Base-by-base conservation (phyloP, 2,888 invertebrate genomes). In the Orthonevra nobilis region DNA sequence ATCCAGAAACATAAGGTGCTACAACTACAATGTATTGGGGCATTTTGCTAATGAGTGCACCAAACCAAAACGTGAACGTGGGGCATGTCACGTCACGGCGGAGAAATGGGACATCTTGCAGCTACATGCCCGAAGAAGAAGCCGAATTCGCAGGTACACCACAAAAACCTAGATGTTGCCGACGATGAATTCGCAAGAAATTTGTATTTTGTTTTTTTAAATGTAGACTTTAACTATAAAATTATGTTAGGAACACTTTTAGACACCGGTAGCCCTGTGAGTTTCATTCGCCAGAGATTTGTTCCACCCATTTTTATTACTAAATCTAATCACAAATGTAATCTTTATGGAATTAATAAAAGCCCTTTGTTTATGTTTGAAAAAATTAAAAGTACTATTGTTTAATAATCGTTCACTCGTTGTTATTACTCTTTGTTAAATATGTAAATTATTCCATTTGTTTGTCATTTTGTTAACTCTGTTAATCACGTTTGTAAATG, bases 101-200 rank as follows among this genome's bases (percentile, higher is more conserved):
- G 23, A 6, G 32, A 66, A 17, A 34, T 68, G 23, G 75, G 64
- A 4, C 74, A 70, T 26, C 32, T 70, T 15, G 81, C 74, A 12
- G 73, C 73, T 5, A 28, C 7, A 2, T 81, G 81, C 10, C 63
- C 63, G 7, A 66, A 72, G n/a, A 58, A 10, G 26, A 66, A 32
- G 3, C 63, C 28, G 12, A 50, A 28, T 1, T 30, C 17, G n/a
- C 34, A 54, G 10, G 26, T 77, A 9, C 60, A 50, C 50, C 60
- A 63, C 3, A 28, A 64, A n/a, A 28, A 44, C 15, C 10, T 19
- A 17, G 63, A 64, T 5, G 48, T 61, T 2, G 42, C 50, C 28
- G 20, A 34, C 10, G 58, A 70, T 12, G 72, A 68, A 14, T 82
- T 69, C 50, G 77, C 81, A 74, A 82, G 77, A 14, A 46, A 68